A percentile compares a stretch with the other conserved stretches of the same genome.
Evolutionary conservation across 2,113 vertebrate genomes (phyloP).

Genomic region (Ctenodactylus gundi): DNA sequence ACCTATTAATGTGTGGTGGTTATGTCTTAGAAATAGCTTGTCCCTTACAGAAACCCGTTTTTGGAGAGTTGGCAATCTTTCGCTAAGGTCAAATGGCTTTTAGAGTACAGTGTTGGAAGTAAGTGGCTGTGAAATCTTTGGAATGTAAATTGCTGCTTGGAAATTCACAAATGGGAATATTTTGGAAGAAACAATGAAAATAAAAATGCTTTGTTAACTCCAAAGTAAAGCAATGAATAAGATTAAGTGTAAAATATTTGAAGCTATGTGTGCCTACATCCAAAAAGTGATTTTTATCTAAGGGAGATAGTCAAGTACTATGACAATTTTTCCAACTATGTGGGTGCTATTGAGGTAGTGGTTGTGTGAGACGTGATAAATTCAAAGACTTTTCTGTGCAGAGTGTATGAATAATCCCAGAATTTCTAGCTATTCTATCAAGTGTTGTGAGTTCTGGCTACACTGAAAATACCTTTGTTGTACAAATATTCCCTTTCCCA

Average conservation of each 20-base stretch:
- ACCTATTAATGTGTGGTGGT: neutral
- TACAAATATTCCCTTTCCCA: neutral
- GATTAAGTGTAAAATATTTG: neutral
- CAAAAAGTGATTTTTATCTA: neutral
- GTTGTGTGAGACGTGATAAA: neutral
- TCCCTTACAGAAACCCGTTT: conserved; percentile 13
- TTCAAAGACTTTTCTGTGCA: neutral
- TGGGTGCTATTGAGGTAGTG: neutral
- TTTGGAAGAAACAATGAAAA: neutral
- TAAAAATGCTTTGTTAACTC: conserved; percentile 34
- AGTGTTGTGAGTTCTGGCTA: neutral
- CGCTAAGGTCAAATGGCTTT: conserved; percentile 47
- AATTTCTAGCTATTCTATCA: neutral
- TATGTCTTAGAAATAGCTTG: neutral
- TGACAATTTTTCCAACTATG: neutral
- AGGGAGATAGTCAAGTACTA: neutral
- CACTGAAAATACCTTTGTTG: neutral
- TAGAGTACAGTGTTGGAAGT: conserved; percentile 19
- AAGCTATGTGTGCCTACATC: neutral
- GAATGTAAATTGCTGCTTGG: conserved; percentile 28
- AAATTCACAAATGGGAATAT: conserved; percentile 36
- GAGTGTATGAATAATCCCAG: neutral
- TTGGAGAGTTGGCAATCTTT: conserved; percentile 13
- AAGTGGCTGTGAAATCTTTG: conserved; percentile 48
- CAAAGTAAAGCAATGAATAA: neutral